These are phyloP conservation scores for Tapirus indicus DNA, from an alignment of 2,797 vertebrate species.

Conservation along the genomic window DNA sequence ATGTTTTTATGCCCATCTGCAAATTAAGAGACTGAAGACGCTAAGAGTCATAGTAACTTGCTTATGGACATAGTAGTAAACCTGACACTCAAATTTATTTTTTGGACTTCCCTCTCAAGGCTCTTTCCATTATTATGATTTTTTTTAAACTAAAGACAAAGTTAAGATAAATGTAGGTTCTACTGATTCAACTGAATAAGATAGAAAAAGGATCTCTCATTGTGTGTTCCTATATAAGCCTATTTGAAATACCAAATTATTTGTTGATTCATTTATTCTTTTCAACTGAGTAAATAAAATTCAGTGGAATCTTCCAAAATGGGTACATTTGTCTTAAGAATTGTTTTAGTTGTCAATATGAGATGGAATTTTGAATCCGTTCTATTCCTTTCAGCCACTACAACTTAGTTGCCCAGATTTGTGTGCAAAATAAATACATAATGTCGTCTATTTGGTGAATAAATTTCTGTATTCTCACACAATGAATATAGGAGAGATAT, in stretches of 20 bases:
- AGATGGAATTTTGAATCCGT: background rate
- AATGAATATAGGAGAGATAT: background rate
- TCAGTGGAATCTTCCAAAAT: background rate
- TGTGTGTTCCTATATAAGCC: background rate
- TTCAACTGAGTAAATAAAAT: background rate
- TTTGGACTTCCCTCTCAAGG: background rate
- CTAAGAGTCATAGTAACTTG: background rate
- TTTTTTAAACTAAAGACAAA: background rate
- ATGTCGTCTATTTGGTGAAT: background rate
- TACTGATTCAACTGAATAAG: background rate
- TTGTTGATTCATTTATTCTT: background rate
- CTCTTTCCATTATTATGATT: background rate
- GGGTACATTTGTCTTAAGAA: background rate
- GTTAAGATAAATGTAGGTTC: background rate
- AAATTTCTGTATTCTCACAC: background rate
- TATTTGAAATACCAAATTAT: conserved; percentile 7
- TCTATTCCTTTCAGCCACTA: background rate
- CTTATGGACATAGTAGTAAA: background rate
- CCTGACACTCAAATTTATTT: background rate
- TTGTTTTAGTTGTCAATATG: background rate
- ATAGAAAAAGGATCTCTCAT: background rate
- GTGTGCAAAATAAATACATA: background rate
- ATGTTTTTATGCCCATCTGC: background rate
- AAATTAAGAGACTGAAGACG: background rate
- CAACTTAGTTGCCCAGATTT: background rate